A percentile compares a stretch with the other conserved stretches of the same genome.
phyloP scores from a whole-genome alignment of 2,888 invertebrate species.

The Anoplius nigerrimus region DNA sequence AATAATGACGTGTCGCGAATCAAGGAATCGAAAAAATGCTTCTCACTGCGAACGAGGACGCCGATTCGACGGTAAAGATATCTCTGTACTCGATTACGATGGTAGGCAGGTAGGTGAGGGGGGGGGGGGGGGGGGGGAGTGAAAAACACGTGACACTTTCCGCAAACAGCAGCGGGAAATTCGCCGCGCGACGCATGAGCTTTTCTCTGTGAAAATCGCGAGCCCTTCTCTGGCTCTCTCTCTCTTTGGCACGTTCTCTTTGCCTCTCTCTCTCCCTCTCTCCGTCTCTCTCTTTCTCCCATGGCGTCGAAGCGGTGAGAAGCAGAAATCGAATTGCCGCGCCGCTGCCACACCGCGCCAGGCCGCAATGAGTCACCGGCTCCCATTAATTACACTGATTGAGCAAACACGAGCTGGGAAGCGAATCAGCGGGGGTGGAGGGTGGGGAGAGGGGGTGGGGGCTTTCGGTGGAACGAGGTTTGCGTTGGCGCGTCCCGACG shows the following conservation, averaged over 20 bases:
- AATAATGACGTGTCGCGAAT: too few relatives aligned
- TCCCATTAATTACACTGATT: slow-evolving; percentile 47
- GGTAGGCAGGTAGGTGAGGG: too few relatives aligned
- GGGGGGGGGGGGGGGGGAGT: too few relatives aligned
- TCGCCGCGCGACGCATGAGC: neutral
- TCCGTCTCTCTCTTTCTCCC: neutral
- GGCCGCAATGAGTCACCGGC: slow-evolving; percentile 40
- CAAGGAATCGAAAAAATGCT: too few relatives aligned
- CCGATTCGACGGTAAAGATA: too few relatives aligned
- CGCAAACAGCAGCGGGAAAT: too few relatives aligned
- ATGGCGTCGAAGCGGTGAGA: slow-evolving; percentile 9
- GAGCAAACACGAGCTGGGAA: slow-evolving; percentile 39
- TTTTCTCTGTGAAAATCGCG: slow-evolving; percentile 14
- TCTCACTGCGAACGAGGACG: too few relatives aligned
- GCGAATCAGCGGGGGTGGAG: slow-evolving; percentile 28
- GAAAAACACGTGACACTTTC: too few relatives aligned
- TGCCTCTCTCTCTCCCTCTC: neutral
- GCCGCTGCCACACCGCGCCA: slow-evolving; percentile 18
- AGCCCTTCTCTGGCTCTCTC: neutral
- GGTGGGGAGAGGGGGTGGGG: slow-evolving; percentile 10
- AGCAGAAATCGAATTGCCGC: slow-evolving; percentile 32
- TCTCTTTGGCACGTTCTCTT: neutral
- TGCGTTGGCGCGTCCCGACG: slow-evolving; percentile 1
- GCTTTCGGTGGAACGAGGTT: neutral
- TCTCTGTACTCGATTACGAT: too few relatives aligned